A percentile compares a stretch with the other conserved stretches of the same genome.
phyloP scores from a whole-genome alignment of 2,113 vertebrate genomes.

The Albula glossodonta region DNA sequence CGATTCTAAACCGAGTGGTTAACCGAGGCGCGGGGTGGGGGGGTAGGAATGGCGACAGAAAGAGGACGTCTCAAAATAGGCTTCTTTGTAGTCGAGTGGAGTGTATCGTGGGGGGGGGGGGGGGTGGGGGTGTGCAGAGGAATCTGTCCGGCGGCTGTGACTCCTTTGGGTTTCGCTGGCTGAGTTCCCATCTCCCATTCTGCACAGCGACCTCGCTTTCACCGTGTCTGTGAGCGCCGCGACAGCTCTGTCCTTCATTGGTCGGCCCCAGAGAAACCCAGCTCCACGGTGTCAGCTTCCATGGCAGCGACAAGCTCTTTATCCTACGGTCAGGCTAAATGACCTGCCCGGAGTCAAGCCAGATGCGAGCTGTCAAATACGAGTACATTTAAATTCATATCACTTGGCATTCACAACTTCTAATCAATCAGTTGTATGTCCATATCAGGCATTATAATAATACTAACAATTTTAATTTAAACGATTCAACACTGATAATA shows the following conservation, averaged over 20 bases:
- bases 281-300: background rate
- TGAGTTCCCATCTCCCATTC: slow-evolving; percentile 41
- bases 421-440: too few species aligned
- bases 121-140: slow-evolving; percentile 18
- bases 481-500: too few species aligned
- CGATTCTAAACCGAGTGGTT: background rate
- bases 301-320: background rate
- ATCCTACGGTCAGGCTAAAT: background rate
- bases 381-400: background rate
- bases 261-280: background rate
- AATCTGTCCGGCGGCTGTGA: slow-evolving; percentile 14
- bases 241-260: background rate
- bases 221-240: background rate
- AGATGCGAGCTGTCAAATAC: background rate
- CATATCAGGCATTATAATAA: too few species aligned
- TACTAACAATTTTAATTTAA: too few species aligned
- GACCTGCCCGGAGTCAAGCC: background rate
- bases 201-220: slow-evolving; percentile 13
- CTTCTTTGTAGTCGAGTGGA: slow-evolving; percentile 46
- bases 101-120: slow-evolving; percentile 27
- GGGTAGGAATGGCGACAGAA: slow-evolving; percentile 45
- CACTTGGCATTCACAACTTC: too few species aligned
- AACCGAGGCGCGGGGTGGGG: slow-evolving; percentile 35
- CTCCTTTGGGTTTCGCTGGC: slow-evolving; percentile 19
- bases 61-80: slow-evolving; percentile 57